A percentile compares a stretch with the other conserved stretches of the same genome.
Evolutionary conservation across 2,113 vertebrate species (phyloP).

Genomic region (Corythoichthys intestinalis): DNA sequence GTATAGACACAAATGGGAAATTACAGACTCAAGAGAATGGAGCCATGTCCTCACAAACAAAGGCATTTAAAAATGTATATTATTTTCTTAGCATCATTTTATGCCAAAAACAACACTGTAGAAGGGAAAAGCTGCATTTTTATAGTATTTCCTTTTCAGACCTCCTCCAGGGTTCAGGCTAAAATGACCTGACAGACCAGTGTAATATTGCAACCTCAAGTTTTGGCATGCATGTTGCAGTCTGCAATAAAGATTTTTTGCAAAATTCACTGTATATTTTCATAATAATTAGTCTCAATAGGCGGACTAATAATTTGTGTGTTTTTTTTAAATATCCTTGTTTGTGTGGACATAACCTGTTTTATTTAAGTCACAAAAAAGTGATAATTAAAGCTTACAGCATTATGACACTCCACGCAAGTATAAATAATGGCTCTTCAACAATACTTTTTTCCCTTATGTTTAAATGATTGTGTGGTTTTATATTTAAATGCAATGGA

Average conservation of each 20-base stretch:
- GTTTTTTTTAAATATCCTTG: neutral
- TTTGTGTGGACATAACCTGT: neutral
- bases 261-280: neutral
- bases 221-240: neutral
- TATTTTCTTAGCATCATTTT: neutral
- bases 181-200: neutral
- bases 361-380: neutral
- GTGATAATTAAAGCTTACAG: neutral
- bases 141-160: neutral
- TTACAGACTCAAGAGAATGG: conserved; percentile 13
- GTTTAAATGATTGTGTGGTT: neutral
- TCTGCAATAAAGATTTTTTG: neutral
- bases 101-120: neutral
- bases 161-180: neutral
- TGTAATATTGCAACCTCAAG: neutral
- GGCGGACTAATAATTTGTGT: no score
- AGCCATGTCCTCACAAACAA: neutral
- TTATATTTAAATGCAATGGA: neutral
- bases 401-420: neutral
- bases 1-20: conserved; percentile 29
- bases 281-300: no score
- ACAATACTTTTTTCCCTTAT: neutral
- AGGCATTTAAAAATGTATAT: neutral
- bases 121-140: neutral
- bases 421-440: neutral